phyloP scores from a whole-genome alignment of 2,797 vertebrate genomes.

The Cygnus olor region DNA sequence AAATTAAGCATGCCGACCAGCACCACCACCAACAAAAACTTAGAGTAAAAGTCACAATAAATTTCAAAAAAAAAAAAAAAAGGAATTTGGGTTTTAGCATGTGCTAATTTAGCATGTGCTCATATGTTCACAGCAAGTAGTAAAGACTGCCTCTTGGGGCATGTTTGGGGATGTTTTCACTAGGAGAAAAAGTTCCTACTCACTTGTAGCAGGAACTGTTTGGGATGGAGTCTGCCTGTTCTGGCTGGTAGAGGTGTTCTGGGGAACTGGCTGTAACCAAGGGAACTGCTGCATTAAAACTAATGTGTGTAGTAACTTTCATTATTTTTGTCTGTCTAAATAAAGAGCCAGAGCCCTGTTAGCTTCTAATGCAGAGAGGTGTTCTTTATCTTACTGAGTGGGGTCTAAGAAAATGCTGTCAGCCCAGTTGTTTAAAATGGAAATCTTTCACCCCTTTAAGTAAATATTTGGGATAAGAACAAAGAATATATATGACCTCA shows the following conservation, averaged over 20 bases:
- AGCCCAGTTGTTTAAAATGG: background rate
- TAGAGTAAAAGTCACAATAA: background rate
- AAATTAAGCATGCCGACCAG: background rate
- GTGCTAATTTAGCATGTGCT: background rate
- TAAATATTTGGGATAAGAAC: background rate
- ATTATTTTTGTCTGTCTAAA: background rate
- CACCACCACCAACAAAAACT: background rate
- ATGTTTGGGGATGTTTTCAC: background rate
- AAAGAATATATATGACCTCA: background rate
- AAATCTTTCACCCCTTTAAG: background rate
- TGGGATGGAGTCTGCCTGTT: background rate
- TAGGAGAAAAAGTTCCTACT: background rate
- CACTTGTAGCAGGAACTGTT: background rate
- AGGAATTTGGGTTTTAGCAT: background rate
- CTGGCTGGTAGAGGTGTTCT: background rate
- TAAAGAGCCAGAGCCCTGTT: background rate
- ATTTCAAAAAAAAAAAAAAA: background rate
- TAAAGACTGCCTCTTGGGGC: background rate
- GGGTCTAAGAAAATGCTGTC: background rate
- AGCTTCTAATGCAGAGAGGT: background rate
- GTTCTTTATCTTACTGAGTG: background rate
- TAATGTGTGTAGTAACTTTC: background rate
- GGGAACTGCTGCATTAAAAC: background rate
- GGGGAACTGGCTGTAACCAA: background rate
- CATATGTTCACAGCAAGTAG: accelerated